These are phyloP conservation scores for Ctenochaetus hawaiiensis DNA, from an alignment of 2,797 vertebrate genomes.

Conservation along the genomic window DNA sequence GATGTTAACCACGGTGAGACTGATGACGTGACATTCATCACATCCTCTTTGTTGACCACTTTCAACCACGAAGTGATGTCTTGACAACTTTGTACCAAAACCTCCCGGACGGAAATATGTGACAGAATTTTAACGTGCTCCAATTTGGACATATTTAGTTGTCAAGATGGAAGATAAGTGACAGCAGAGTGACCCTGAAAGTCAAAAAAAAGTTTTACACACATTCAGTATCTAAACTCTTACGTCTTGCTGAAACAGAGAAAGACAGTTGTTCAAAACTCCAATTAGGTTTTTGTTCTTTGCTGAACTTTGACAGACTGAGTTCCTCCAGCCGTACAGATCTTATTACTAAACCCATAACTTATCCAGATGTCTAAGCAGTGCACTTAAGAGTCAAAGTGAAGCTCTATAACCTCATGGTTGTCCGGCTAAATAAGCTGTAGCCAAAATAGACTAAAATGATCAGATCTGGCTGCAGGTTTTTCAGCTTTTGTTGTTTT, in stretches of 20 bases:
- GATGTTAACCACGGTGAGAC: slow-evolving; percentile 56
- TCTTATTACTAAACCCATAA: slow-evolving; percentile 46
- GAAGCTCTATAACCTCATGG: slow-evolving; percentile 20
- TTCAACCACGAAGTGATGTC: slow-evolving; percentile 24
- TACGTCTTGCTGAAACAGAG: slow-evolving; percentile 14
- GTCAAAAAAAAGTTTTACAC: slow-evolving; percentile 14
- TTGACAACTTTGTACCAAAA: slow-evolving; percentile 46
- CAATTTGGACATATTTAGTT: slow-evolving; percentile 16
- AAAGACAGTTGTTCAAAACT: slow-evolving; percentile 37
- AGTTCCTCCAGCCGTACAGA: slow-evolving; percentile 26
- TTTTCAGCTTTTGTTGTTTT: slow-evolving; percentile 15
- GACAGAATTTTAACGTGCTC: slow-evolving; percentile 37
- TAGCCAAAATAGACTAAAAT: not conserved
- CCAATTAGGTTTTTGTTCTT: slow-evolving; percentile 29
- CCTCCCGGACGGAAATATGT: slow-evolving; percentile 30
- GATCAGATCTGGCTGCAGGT: slow-evolving; percentile 4
- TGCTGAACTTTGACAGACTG: slow-evolving; percentile 46
- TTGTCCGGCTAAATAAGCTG: slow-evolving; percentile 23
- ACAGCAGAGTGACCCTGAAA: slow-evolving; percentile 33
- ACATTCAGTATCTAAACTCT: slow-evolving; percentile 30
- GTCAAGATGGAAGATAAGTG: slow-evolving; percentile 35
- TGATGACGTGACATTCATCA: slow-evolving; percentile 58
- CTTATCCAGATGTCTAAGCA: slow-evolving; percentile 33
- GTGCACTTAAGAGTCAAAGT: slow-evolving; percentile 37
- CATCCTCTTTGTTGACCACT: slow-evolving; percentile 51